Percentiles rank a stretch among this genome's conserved stretches.
Evolutionary conservation across 2,797 vertebrate species (phyloP).

Genomic region (Emys orbicularis): DNA sequence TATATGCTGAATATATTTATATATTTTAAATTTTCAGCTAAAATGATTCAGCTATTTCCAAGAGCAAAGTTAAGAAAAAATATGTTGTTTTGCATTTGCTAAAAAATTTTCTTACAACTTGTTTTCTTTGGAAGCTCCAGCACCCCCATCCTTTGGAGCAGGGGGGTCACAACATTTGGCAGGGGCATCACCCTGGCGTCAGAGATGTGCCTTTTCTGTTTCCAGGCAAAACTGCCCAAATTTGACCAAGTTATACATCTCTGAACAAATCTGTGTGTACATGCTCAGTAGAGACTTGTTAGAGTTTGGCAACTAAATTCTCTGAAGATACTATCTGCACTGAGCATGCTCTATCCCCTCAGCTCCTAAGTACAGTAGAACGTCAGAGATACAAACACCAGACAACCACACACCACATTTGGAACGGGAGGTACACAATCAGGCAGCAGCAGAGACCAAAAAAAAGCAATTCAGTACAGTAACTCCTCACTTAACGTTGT

Average conservation of each 20-base stretch:
- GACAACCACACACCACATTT: too few relatives aligned
- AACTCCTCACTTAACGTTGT: too few relatives aligned
- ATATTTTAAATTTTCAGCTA: background rate
- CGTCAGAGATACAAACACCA: too few relatives aligned
- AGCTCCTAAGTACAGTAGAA: background rate
- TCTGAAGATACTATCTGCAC: background rate
- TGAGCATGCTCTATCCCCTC: background rate
- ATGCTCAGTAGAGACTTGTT: background rate
- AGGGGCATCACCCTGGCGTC: background rate
- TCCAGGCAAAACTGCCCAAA: background rate
- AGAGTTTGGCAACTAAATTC: background rate
- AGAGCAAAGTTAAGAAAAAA: background rate
- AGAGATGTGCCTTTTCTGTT: background rate
- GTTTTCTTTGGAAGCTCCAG: background rate
- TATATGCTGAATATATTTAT: background rate
- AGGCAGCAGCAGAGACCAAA: too few relatives aligned
- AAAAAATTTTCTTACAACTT: background rate
- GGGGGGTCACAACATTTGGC: background rate
- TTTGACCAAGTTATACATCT: background rate
- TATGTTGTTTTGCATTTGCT: background rate
- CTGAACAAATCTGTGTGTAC: background rate
- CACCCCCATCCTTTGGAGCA: background rate
- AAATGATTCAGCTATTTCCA: background rate
- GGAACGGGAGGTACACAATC: too few relatives aligned
- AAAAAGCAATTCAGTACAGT: too few relatives aligned